phyloP scores from a whole-genome alignment of 2,113 vertebrate genomes.

The Coptodon bakossiorum region DNA sequence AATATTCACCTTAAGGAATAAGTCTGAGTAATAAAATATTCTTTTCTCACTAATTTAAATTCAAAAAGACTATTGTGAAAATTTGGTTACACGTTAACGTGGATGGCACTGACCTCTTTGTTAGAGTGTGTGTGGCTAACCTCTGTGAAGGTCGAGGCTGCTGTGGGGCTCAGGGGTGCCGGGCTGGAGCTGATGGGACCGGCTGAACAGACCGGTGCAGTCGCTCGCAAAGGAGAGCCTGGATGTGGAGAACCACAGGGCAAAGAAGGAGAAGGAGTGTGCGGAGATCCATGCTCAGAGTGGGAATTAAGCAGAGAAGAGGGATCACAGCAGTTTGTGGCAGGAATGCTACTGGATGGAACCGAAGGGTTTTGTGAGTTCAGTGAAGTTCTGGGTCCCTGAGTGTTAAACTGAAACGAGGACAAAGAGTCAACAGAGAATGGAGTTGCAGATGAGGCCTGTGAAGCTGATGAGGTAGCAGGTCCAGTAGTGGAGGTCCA shows the following conservation, averaged over 20 bases:
- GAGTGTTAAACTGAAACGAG: not conserved
- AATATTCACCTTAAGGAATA: not conserved
- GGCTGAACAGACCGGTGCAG: slow-evolving; percentile 24
- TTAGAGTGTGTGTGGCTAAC: slow-evolving; percentile 52
- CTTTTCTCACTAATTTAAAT: not conserved
- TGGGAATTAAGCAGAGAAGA: not conserved
- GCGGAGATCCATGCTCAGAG: not conserved
- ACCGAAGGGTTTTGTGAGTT: not conserved
- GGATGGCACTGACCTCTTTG: not conserved
- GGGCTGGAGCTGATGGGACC: slow-evolving; percentile 61
- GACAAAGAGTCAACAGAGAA: not conserved
- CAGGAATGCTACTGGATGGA: not conserved
- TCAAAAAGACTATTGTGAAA: not conserved
- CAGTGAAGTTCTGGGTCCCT: not conserved
- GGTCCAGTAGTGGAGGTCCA: not conserved
- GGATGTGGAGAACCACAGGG: not conserved
- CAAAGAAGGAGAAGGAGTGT: not conserved
- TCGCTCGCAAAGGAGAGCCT: not conserved
- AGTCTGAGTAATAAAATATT: not conserved
- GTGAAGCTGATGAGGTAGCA: not conserved
- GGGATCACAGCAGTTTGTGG: not conserved
- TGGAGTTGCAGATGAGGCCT: not conserved
- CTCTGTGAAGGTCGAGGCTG: slow-evolving; percentile 73
- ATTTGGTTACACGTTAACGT: not conserved
- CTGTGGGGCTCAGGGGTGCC: slow-evolving; percentile 52